Percentiles rank a stretch among this genome's conserved stretches.
These are phyloP conservation scores for Strix uralensis DNA, from an alignment of 2,113 vertebrate species.

Conservation along the genomic window DNA sequence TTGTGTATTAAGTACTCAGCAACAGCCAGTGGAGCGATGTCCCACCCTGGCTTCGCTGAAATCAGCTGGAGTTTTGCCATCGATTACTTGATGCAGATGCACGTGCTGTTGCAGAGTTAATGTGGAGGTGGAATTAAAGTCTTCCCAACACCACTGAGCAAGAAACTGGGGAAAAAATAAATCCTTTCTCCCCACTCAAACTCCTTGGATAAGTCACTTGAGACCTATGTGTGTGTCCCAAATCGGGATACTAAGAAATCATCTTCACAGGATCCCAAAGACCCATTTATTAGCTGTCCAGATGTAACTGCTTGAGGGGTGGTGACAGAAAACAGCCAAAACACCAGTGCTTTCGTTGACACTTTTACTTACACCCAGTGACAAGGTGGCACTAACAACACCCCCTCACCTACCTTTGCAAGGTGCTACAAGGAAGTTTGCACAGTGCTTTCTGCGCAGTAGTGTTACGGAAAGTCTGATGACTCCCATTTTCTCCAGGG, in stretches of 20 bases:
- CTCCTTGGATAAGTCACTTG: not conserved
- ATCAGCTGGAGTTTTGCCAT: not conserved
- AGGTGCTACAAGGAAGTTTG: not conserved
- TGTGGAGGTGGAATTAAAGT: not conserved
- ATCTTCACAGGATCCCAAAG: not conserved
- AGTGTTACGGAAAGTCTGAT: not conserved
- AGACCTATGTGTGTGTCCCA: not conserved
- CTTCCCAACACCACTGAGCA: not conserved
- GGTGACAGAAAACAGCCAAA: not conserved
- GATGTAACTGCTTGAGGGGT: not conserved
- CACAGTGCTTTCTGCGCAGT: not conserved
- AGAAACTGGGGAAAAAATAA: not conserved
- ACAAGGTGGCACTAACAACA: not conserved
- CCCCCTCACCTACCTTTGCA: not conserved
- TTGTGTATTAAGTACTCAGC: not conserved
- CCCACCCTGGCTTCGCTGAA: not conserved
- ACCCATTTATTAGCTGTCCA: not conserved
- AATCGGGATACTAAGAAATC: not conserved
- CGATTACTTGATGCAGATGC: not conserved
- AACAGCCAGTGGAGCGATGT: not conserved
- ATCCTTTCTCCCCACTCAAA: not conserved
- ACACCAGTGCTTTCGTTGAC: not conserved
- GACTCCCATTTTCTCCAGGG: not conserved
- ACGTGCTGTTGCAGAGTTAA: not conserved
- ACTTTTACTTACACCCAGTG: not conserved